Base-by-base conservation (phyloP, 2,113 vertebrate species). In the Brachypodius melanocephalos region DNA sequence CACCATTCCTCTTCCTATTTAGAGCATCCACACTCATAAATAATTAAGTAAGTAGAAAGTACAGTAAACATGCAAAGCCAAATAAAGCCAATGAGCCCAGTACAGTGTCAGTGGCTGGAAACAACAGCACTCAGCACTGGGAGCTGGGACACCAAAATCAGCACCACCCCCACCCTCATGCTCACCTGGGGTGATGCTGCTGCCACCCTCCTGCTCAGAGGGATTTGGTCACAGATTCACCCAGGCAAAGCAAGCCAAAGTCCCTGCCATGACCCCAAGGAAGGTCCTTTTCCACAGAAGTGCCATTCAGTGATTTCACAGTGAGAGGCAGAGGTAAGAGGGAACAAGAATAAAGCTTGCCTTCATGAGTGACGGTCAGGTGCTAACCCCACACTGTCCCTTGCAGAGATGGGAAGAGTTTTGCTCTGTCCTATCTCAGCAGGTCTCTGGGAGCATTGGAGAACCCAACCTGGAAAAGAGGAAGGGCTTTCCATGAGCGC, bases 251-350 rank as follows among this genome's bases (percentile, higher is more conserved):
- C 8, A 12, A 59, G n/a, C n/a, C 36, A 40, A 72, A 86, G 45
- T 5, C 46, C 17, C 18, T 0, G 0, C 24, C 34, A 42, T 0
- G 0, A n/a, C 7, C 22, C 51, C 1, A 5, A 31, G 34, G 32
- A 69, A 88, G 18, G 29, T 38, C 45, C 24, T 86, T 94, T 46
- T 32, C 11, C n/a, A 31, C 36, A 38, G 31, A 68, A 66, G 9
- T 17, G 12, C 9, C 36, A 45, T 24, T 52, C 42, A 65, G 0
- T 21, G 8, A 59, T 48, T 73, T 34, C 36, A 48, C 21, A 8
- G 14, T 4, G 54, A 68, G 22, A 93, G 36, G 1, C 31, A 21
- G 58, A 28, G 36, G 26, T 43, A 34, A 18, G 26, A 68, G 31
- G 17, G 17, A 73, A 16, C 12, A 46, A 72, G 29, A 75, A 72